Conservation (phyloP, 2,113 vertebrate species). For the Callipepla californica region DNA sequence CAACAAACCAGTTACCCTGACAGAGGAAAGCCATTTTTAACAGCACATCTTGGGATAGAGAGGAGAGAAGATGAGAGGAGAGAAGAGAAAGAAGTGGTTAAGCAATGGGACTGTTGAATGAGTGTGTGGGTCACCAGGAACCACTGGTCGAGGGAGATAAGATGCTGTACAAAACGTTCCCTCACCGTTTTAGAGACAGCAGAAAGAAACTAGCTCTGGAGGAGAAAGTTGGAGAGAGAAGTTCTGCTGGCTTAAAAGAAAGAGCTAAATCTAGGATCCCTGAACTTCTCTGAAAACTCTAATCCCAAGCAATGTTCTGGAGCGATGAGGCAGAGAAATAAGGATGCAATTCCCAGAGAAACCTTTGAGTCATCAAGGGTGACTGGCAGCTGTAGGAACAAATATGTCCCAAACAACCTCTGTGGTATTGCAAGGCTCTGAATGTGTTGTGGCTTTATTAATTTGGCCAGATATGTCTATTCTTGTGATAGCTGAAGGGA, state of each 20-base stretch:
- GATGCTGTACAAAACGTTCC: background rate
- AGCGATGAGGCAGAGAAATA: background rate
- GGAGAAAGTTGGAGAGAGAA: background rate
- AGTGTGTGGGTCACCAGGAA: background rate
- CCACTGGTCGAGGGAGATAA: background rate
- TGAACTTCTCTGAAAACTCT: background rate
- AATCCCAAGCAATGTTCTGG: background rate
- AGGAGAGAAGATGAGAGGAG: too few species aligned
- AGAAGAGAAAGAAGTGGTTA: background rate
- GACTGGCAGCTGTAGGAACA: background rate
- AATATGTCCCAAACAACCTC: background rate
- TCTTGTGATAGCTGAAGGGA: background rate
- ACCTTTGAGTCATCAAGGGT: background rate
- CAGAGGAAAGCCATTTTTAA: background rate
- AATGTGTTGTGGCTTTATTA: background rate
- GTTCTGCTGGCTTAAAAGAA: background rate
- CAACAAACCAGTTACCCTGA: background rate
- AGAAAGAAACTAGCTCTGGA: background rate
- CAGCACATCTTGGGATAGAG: background rate
- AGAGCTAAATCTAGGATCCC: background rate
- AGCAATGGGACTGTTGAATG: background rate
- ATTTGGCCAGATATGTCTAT: background rate
- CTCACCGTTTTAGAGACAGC: background rate
- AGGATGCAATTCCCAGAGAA: background rate
- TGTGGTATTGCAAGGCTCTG: background rate